Conservation (phyloP, 2,113 vertebrate genomes). For the Hepsetus odoe region DNA sequence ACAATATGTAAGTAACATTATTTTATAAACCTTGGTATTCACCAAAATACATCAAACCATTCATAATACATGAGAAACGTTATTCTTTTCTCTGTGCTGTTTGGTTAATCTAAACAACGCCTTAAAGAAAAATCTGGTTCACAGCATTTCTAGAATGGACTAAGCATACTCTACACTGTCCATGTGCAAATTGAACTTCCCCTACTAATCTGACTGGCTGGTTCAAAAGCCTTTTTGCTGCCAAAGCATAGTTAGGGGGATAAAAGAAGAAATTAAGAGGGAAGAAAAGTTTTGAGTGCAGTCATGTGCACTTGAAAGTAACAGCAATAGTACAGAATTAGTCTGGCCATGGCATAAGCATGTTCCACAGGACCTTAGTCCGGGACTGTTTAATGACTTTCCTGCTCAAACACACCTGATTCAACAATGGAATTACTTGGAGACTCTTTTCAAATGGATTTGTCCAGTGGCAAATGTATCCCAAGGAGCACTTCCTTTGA, state of each 20-base stretch:
- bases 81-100: neutral
- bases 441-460: no score
- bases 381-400: neutral
- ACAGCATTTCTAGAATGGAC: neutral
- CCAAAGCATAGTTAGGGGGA: neutral
- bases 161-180: neutral
- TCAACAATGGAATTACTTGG: neutral
- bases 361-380: neutral
- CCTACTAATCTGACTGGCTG: neutral
- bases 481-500: no score
- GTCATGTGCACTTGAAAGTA: no score
- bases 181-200: slow-evolving; percentile 11
- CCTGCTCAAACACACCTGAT: neutral
- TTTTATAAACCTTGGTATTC: neutral
- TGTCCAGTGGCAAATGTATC: no score
- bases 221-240: no score
- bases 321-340: no score
- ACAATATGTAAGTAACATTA: neutral
- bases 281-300: no score
- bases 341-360: no score
- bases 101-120: slow-evolving; percentile 9
- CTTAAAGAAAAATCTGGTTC: neutral
- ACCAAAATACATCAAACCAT: neutral
- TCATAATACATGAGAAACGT: neutral
- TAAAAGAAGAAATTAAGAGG: neutral